phyloP scores from a whole-genome alignment of 2,113 vertebrate genomes.

The Panurus biarmicus region DNA sequence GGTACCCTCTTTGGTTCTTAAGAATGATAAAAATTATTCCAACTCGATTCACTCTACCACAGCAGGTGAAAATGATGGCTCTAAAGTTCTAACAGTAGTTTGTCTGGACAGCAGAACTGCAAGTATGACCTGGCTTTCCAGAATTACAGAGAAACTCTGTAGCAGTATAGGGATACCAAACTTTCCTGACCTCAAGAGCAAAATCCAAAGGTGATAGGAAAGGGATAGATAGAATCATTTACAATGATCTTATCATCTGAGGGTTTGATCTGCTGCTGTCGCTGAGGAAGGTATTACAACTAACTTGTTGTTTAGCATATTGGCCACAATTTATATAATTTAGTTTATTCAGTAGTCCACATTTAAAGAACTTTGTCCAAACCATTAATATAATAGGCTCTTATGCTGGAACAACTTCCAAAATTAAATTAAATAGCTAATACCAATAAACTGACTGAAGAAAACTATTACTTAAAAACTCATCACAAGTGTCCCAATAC shows the following conservation, averaged over 20 bases:
- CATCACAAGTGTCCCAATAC: not conserved
- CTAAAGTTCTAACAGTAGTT: not conserved
- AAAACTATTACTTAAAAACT: not conserved
- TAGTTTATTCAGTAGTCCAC: not conserved
- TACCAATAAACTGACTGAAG: not conserved
- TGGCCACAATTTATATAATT: not conserved
- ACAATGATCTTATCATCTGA: not conserved
- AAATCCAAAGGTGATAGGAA: not conserved
- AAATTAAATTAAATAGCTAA: not conserved
- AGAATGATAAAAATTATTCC: not conserved
- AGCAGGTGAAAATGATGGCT: not conserved
- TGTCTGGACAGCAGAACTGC: not conserved
- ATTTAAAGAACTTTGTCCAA: not conserved
- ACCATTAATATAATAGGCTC: not conserved
- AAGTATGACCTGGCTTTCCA: not conserved
- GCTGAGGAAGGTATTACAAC: not conserved
- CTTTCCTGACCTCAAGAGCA: not conserved
- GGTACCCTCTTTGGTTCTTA: not conserved
- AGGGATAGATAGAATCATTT: not conserved
- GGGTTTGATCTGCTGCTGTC: not conserved
- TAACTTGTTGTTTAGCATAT: not conserved
- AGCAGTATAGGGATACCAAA: not conserved
- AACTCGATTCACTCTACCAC: not conserved
- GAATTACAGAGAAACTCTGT: not conserved
- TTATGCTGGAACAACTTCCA: not conserved